Base-by-base conservation (phyloP, 2,888 invertebrate genomes). In the Acanthosepion esculentum region DNA sequence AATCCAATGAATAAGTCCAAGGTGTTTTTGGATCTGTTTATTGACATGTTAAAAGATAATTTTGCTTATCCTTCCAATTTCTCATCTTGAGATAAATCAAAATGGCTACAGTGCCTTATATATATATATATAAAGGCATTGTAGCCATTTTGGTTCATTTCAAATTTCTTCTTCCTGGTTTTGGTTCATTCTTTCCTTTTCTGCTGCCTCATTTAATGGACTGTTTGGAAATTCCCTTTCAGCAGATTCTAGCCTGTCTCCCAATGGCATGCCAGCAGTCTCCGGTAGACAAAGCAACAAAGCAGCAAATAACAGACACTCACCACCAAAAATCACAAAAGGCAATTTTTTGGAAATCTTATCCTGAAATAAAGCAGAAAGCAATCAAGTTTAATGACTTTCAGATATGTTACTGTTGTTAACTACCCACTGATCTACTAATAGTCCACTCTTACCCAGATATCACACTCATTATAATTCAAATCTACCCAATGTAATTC, bases 291-390 rank as follows among this genome's bases (percentile, higher is more conserved):
- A 95, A 94, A 96, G 95, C 41, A 96, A 96, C 29, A 96, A 94
- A 15, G 96, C 94, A 15, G 96, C 96, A 95, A 96, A 96, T 29
- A 96, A n/a, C 12, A 97, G n/a, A 48, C 96, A 96, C 41, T 96
- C 95, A n/a, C 95, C 94, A 91, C 97, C 97, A 96, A 97, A 97
- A 94, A 97, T 95, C 53, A 96, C 96, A 95, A 96, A 97, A 53
- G 97, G 97, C 64, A 97, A 94, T 15, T 96, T 95, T 94, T 95
- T 95, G 26, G 95, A 95, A n/a, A 95, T 55, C 15, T 95, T 92
- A 91, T 95, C 95, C 96, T 96, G 96, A 55, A 95, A 95, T 50
- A 64, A 95, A 26, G 94, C 55, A 91, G 23, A 94, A 12, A 93
- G 18, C 18, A n/a, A 91, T 26, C 4, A n/a, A n/a, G n/a, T n/a